Conservation (phyloP, 2,888 invertebrate genomes). For the Nysson spinosus region DNA sequence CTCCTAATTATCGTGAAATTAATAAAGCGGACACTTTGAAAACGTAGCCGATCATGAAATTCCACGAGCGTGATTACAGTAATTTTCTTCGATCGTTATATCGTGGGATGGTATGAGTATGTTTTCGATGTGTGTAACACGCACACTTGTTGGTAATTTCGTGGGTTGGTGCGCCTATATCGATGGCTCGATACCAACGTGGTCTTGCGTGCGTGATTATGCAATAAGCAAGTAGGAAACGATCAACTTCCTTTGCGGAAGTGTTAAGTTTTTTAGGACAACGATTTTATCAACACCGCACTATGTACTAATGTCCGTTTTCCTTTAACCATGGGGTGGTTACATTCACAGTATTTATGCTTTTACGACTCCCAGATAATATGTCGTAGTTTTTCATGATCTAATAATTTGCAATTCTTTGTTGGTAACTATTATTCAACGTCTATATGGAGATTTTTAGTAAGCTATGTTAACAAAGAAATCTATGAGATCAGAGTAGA, state of each 20-base stretch:
- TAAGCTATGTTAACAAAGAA: too few species aligned
- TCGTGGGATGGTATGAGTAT: neutral
- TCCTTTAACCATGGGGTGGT: neutral
- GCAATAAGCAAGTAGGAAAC: slow-evolving; percentile 57
- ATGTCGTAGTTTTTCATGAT: too few species aligned
- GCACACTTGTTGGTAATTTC: slow-evolving; percentile 14
- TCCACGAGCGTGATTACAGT: slow-evolving; percentile 14
- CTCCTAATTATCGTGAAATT: too few species aligned
- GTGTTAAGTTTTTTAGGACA: slow-evolving; percentile 36
- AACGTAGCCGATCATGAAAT: neutral
- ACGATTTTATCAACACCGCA: slow-evolving; percentile 36
- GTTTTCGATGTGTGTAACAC: neutral
- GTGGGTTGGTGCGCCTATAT: slow-evolving; percentile 15
- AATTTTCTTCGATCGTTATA: slow-evolving; percentile 24
- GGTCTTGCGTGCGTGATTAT: slow-evolving; percentile 55
- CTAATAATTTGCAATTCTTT: too few species aligned
- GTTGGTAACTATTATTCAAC: too few species aligned
- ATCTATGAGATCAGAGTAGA: slow-evolving; percentile 63
- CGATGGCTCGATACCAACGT: slow-evolving; percentile 18
- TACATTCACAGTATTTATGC: neutral
- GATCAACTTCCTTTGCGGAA: slow-evolving; percentile 56
- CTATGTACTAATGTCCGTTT: slow-evolving; percentile 24
- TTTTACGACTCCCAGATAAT: too few species aligned
- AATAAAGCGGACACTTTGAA: neutral
- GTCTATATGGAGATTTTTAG: too few species aligned